Base-by-base conservation (phyloP, 2,888 invertebrate genomes). In the Agriotes lineatus region DNA sequence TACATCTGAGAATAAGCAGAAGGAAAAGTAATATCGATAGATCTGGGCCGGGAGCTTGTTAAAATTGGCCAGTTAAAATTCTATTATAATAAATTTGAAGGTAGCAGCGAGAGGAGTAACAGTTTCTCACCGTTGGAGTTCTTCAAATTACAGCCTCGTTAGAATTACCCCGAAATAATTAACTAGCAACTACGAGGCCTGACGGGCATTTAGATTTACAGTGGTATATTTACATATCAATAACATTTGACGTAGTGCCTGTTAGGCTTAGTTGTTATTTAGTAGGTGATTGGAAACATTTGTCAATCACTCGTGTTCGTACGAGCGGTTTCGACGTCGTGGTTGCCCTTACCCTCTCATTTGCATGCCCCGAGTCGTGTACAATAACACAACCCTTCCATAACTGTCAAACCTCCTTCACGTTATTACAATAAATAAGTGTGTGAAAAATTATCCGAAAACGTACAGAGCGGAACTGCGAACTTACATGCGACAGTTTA, bases 361-460 rank as follows among this genome's bases (percentile, higher is more conserved):
- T 70, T 70, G 64, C 67, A 68, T 70, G 70, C 61, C 59, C 64
- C 54, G 54, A 64, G 63, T 68, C 67, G 64, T 50, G 42, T 57
- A 67, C 64, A 70, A 67, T 67, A 70, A 70, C 70, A 57, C 70
- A 68, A 68, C 70, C 70, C 70, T 70, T 70, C 63, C 67, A 68
- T 70, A 70, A 70, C 66, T 70, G 69, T 70, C 69, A 70, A 70
- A 70, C 69, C 66, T 61, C 33, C 62, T 62, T 70, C 66, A 70
- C 61, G 54, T 66, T 66, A 70, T 70, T 62, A 33, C 20, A 66
- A 58, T 66, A 70, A 70, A 69, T 69, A 64, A 58, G 56, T 61
- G 62, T 65, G 66, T 44, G 66, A 70, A 70, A 68, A 70, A 70
- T 69, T 66, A 69, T 61, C 56, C 20, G 12, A 20, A 39, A 68